Evolutionary conservation across 2,797 vertebrate genomes (phyloP), one percentile per base, ranked within the genome.

Genomic region (Centroberyx gerrardi): DNA sequence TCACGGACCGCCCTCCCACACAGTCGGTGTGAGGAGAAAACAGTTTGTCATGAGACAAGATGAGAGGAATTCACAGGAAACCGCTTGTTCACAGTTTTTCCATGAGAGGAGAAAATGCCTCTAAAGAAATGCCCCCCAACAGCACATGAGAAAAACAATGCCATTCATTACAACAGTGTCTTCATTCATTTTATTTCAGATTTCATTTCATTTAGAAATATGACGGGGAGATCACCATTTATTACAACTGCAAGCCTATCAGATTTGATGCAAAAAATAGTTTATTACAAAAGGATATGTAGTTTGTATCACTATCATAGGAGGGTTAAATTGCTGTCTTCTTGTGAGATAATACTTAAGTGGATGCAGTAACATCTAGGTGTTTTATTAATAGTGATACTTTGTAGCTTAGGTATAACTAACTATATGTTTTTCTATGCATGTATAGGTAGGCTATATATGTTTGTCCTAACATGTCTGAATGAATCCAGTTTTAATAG

Each of bases 1-100:
- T 77, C 73, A 76, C 9, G 85, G 74, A 90, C 83, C 91, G 89
- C 90, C 93, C 88, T 82, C 89, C 63, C 69, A 62, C 63, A 55
- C 74, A 52, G 5, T 27, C 29, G 14, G 44, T 31, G 3, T 46
- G 31, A 27, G 81, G 64, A 61, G 59, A 42, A 27, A 52, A 54
- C 18, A 15, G 40, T 33, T 31, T 77, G 79, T 82, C 85, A 79
- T 74, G 62, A 55, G 70, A 81, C 52, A 62, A 58, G 62, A n/a
- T 53, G 27, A 14, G 56, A 42, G 61, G 70, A 68, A 27, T 71
- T 69, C 31, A 66, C 54, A 8, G 56, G 54, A 74, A 72, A 58
- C 72, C 9, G 60, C 66, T 17, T 40, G 46, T 49, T 38, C 46
- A 3, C 29, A 40, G 52, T 55, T 70, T 70, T 62, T 40, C 62